Base-by-base conservation (phyloP, 2,888 invertebrate genomes). In the Schizotus pectinicornis region DNA sequence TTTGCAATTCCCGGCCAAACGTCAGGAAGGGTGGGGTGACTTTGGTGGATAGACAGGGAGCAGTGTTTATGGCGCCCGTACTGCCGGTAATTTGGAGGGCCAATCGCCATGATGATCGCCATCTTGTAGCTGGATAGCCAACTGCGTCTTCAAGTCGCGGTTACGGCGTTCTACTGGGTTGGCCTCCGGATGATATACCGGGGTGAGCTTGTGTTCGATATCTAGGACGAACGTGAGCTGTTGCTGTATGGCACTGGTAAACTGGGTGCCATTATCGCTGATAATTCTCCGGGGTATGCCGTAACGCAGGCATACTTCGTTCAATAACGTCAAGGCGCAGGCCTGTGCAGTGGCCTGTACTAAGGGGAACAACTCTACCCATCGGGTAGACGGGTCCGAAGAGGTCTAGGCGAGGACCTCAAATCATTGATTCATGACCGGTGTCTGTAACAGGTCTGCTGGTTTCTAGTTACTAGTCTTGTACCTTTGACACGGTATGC, bases 21-120 rank as follows among this genome's bases (percentile, higher is more conserved):
- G 22, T 46, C 7, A 53, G 37, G 30, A 36, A 53, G n/a, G 53
- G 45, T 6, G 53, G 45, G n/a, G 53, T 46, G 30, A 13, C n/a
- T n/a, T n/a, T n/a, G n/a, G n/a, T n/a, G 35, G 6, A 12, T 22
- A 12, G 39, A 34, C 70, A 70, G 7, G 12, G 33, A 0, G 70
- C 65, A 0, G 73, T 70, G 31, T 78, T 79, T 70, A 77, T 74
- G 0, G 76, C 74, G 48, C 79, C 0, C 77, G 56, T 0, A 78
- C 73, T 3, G 62, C 48, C 0, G 74, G 64, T 0, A 79, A 49
- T 2, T 69, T 59, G n/a, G n/a, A n/a, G n/a, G n/a, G n/a, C n/a
- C n/a, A n/a, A n/a, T n/a, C n/a, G n/a, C n/a, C n/a, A n/a, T n/a
- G n/a, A n/a, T n/a, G n/a, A n/a, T n/a, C n/a, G 0, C 71, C 35